Conservation (phyloP, 2,113 vertebrate genomes). For the Elaphurus davidianus region DNA sequence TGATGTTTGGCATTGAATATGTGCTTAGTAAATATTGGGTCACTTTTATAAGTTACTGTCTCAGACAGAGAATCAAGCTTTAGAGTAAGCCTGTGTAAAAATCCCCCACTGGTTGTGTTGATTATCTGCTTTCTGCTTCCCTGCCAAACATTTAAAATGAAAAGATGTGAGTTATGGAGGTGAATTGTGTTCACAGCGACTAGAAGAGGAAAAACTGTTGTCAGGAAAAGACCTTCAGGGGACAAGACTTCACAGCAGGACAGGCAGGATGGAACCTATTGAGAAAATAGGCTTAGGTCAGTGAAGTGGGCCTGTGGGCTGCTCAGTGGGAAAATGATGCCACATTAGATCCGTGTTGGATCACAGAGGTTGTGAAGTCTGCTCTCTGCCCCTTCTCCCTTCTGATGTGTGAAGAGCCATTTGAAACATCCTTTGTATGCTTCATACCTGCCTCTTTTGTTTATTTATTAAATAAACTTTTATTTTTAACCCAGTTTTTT, state of each 20-base stretch:
- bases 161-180: not conserved
- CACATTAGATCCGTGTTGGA: not conserved
- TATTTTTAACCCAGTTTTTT: not conserved
- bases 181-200: not conserved
- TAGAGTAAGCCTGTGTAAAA: not conserved
- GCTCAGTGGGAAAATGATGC: not conserved
- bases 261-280: not conserved
- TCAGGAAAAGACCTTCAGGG: fast-evolving
- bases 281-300: not conserved
- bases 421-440: not conserved
- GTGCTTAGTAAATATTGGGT: not conserved
- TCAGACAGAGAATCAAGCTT: not conserved
- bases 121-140: not conserved
- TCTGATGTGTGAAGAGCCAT: not conserved
- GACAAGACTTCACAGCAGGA: not conserved
- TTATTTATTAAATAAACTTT: not conserved
- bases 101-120: not conserved
- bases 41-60: not conserved
- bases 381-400: not conserved
- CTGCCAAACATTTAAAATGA: not conserved
- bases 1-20: not conserved
- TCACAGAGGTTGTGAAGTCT: not conserved
- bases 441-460: not conserved
- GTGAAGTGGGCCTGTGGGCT: not conserved
- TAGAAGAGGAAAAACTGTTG: not conserved